Evolutionary conservation across 2,888 invertebrate species (phyloP), one percentile per base, ranked within the genome.

Genomic region (Chrysolina americana): DNA sequence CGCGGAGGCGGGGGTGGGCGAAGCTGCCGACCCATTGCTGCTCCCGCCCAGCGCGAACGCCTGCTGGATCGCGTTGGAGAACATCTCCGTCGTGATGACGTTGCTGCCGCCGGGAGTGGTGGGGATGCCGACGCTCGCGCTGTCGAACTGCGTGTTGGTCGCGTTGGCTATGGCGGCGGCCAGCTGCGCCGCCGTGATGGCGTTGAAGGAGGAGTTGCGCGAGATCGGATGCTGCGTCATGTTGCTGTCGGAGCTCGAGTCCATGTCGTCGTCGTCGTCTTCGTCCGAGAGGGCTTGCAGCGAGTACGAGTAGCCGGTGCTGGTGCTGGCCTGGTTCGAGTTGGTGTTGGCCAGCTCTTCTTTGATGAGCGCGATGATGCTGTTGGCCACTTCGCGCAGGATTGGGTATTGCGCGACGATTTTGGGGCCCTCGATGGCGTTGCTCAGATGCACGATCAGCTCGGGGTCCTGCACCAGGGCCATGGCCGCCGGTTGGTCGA

Each of bases 391-490:
- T 76, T 92, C 92, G 0, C 93, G 91, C 73, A 95, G 88, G 41
- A 92, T 90, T 0, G 95, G 95, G 83, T 95, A 94, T 0, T 91
- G 89, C 70, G 91, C 90, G 0, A 93, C 91, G 6, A 94, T 91
- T 76, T 93, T 91, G 80, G 92, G 89, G 19, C 19, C 10, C 82
- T 94, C 92, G 11, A 92, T 93, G 76, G 91, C 89, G 83, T 94
- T 93, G 0, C 92, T 91, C 72, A 95, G 88, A 15, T 94, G 92
- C 0, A 92, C 91, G 78, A 95, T 88, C n/a, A 95, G 87, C 81
- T 95, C 94, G 19, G 93, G 93, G 85, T 95, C 94, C 84, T 94
- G 93, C 15, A 95, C 89, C 80, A 95, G 92, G 0, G 94, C 94
- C 41, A 95, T 88, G 0, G 94, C 93, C 15, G 93, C 91, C 50